Evolutionary conservation across 2,113 vertebrate genomes (phyloP).

Genomic region (Pavo muticus): DNA sequence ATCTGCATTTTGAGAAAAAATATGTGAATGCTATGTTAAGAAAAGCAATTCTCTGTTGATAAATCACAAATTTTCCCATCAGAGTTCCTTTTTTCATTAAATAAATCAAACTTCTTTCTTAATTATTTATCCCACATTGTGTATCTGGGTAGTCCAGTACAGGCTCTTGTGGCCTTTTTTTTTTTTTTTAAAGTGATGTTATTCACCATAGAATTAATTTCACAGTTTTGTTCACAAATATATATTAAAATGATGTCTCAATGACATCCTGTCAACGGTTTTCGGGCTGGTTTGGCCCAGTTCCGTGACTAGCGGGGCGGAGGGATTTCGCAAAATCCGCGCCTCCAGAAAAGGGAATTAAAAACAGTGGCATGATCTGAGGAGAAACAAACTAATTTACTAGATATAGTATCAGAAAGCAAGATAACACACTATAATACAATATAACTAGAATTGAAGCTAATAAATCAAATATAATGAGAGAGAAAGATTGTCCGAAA

Average conservation of each 20-base stretch:
- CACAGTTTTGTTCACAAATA: background rate
- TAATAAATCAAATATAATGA: too few species aligned
- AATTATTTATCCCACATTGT: background rate
- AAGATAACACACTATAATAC: too few species aligned
- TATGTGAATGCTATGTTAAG: rapidly evolving
- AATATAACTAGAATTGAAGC: too few species aligned
- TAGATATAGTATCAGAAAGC: too few species aligned
- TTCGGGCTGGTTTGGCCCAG: too few species aligned
- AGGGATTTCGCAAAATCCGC: too few species aligned
- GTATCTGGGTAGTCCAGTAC: background rate
- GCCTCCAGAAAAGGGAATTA: too few species aligned
- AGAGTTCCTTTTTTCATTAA: background rate
- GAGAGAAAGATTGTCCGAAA: too few species aligned
- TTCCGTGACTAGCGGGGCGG: too few species aligned
- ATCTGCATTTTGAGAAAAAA: background rate
- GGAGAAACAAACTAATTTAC: too few species aligned
- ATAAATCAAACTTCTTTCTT: background rate
- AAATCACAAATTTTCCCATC: background rate
- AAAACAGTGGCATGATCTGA: too few species aligned
- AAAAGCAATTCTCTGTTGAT: background rate
- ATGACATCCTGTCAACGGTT: background rate
- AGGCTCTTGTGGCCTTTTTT: rapidly evolving
- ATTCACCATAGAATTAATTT: background rate
- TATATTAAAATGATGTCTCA: background rate
- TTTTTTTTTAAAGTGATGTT: background rate